Conservation (phyloP, 1,140 invertebrate species). For the Drosophila dunni region DNA sequence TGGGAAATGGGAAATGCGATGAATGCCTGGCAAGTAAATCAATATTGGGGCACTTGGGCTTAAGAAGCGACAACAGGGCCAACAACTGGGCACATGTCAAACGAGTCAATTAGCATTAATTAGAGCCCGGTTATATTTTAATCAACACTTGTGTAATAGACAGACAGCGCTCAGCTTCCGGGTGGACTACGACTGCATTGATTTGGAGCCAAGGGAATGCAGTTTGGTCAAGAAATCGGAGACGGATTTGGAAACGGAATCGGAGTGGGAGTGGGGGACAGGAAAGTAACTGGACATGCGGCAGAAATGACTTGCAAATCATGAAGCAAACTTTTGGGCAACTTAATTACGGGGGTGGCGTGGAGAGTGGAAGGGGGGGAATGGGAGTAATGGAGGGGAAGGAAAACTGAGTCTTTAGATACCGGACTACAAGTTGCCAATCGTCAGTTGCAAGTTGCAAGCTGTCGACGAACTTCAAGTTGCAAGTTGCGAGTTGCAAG, state of each 20-base stretch:
- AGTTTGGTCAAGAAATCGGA: background rate
- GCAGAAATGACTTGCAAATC: conserved; percentile 59
- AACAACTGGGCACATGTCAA: conserved; percentile 48
- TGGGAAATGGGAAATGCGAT: background rate
- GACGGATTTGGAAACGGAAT: background rate
- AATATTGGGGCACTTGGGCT: conserved; percentile 9
- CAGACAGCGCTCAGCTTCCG: too few relatives aligned
- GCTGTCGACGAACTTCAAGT: conserved; percentile 35
- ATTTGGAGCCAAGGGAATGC: conserved; percentile 3
- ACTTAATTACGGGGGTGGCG: conserved; percentile 61
- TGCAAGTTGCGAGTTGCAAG: conserved; percentile 47
- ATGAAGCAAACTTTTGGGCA: conserved; percentile 63
- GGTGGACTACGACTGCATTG: background rate
- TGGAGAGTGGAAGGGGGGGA: background rate
- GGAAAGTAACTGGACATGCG: conserved; percentile 9
- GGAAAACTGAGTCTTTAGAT: conserved; percentile 10
- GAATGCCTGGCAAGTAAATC: background rate
- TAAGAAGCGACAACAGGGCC: background rate
- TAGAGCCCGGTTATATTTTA: conserved; percentile 72
- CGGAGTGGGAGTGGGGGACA: background rate
- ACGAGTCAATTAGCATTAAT: conserved; percentile 76
- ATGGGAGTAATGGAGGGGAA: conserved; percentile 6
- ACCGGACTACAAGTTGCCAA: conserved; percentile 10
- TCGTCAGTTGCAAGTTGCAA: conserved; percentile 7
- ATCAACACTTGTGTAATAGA: conserved; percentile 53